Evolutionary conservation across 2,888 invertebrate genomes (phyloP), one percentile per base, ranked within the genome.

Genomic region (Eristalis pertinax): DNA sequence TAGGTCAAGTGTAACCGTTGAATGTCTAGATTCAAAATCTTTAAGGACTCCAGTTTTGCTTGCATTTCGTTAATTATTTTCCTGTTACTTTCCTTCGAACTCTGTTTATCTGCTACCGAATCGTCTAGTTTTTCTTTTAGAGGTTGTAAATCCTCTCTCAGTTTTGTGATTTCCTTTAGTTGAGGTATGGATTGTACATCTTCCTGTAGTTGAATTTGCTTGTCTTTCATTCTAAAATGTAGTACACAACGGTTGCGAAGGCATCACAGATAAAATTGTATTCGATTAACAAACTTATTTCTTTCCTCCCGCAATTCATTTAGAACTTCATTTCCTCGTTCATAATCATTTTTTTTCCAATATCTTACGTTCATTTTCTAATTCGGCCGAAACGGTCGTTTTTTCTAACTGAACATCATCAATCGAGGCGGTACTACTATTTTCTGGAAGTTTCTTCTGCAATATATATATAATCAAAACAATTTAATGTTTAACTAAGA

Each of bases 131-230:
- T 89, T 7, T 89, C 90, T 43, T 90, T 91, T 0, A 93, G 84
- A 4, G 94, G 92, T 68, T 94, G 93, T 29, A 94, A 90, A 89
- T 94, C 94, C 3, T 93, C 92, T 77, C 93, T 93, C 0, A 94
- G 90, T 3, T 90, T 89, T 15, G 79, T 73, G 2, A 92, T 90
- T 81, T 92, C 92, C 81, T 92, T 92, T 1, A 93, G 84, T 92
- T 94, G 91, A 0, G 92, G 90, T 15, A 93, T 83, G 4, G 91
- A 92, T 89, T 95, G 95, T 84, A 94, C 92, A 29, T 93, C 93
- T 90, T 95, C 95, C 90, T 96, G 95, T 29, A 96, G 93, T 90
- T 95, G 94, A n/a, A 97, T 94, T 90, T 96, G 94, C 89, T 96
- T 94, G 89, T 96, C 96, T 83, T 95, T 95, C 3, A 96, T 93